Conservation (phyloP, 2,888 invertebrate species). For the Vesta saturnalis region DNA sequence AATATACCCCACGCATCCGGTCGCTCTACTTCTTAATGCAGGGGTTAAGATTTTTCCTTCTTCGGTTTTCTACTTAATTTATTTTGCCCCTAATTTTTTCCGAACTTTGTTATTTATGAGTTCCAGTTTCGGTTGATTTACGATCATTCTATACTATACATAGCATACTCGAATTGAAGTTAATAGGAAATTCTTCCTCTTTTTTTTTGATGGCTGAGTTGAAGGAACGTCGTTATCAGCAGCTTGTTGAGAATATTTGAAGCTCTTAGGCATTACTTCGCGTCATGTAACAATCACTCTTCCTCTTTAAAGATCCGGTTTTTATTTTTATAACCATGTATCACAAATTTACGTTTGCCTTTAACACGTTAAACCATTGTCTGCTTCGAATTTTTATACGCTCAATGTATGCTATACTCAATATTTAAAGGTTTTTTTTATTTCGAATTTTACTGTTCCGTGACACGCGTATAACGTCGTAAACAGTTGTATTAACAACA, state of each 20-base stretch:
- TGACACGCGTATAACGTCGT: constrained; percentile 24
- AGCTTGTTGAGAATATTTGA: constrained; percentile 10
- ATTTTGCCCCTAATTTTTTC: constrained; percentile 37
- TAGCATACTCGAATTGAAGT: constrained; percentile 8
- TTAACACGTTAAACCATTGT: constrained; percentile 15
- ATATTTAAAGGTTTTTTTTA: constrained; percentile 29
- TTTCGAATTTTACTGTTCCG: constrained; percentile 24
- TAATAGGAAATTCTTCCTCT: constrained; percentile 2
- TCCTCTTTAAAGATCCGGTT: neutral
- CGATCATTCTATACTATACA: constrained; percentile 14
- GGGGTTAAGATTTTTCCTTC: constrained; percentile 37
- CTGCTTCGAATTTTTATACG: neutral
- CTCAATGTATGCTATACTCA: constrained; percentile 2
- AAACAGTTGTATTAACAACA: constrained; percentile 27
- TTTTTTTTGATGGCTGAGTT: constrained; percentile 7
- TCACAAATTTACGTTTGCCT: constrained; percentile 19
- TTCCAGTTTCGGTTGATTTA: constrained; percentile 37
- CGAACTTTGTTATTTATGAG: constrained; percentile 37
- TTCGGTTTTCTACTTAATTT: constrained; percentile 38
- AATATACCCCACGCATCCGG: constrained; percentile 32
- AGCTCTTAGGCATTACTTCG: neutral
- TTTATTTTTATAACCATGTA: constrained; percentile 3
- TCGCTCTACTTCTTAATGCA: constrained; percentile 27
- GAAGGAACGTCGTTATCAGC: neutral
- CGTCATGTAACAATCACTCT: constrained; percentile 6